A percentile compares a stretch with the other conserved stretches of the same genome.
Conservation (phyloP, 2,113 vertebrate species). For the Oryzias woworae region DNA sequence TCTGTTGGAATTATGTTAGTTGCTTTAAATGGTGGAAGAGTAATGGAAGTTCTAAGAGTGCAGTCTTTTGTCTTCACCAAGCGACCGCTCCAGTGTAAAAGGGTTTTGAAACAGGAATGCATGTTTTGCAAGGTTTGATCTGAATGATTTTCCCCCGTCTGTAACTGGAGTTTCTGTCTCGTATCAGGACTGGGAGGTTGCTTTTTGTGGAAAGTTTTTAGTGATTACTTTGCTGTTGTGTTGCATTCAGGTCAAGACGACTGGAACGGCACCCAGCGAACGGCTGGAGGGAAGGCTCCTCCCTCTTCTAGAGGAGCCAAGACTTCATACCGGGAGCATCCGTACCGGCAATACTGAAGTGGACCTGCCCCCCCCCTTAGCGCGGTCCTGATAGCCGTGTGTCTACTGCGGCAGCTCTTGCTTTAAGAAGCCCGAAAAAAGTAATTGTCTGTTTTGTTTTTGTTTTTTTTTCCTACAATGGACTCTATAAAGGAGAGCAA, state of each 20-base stretch:
- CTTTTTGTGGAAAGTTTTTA: too few species aligned
- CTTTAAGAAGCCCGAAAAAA: slow-evolving; percentile 83
- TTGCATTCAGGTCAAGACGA: slow-evolving; percentile 87
- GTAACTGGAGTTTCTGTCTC: too few species aligned
- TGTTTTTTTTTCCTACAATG: slow-evolving; percentile 72
- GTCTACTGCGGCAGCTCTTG: slow-evolving; percentile 79
- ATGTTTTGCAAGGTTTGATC: too few species aligned
- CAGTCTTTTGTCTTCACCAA: too few species aligned
- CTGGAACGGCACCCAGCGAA: slow-evolving; percentile 90
- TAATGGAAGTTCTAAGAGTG: too few species aligned
- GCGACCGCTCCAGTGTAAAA: too few species aligned
- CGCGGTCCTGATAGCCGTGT: slow-evolving; percentile 71
- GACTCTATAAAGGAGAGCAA: slow-evolving; percentile 75
- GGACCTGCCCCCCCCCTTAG: slow-evolving; percentile 58
- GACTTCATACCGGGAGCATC: slow-evolving; percentile 92
- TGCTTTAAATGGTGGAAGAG: too few species aligned
- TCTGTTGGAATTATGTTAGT: too few species aligned
- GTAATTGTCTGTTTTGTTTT: slow-evolving; percentile 82
- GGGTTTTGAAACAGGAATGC: too few species aligned
- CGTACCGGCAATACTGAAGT: slow-evolving; percentile 94
- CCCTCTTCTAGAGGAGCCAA: slow-evolving; percentile 86
- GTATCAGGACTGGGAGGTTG: too few species aligned
- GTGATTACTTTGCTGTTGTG: not conserved
- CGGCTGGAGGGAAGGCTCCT: slow-evolving; percentile 84
- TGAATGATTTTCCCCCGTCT: too few species aligned